These are phyloP conservation scores for Allygus modestus DNA, from an alignment of 2,888 invertebrate genomes.

Conservation along the genomic window DNA sequence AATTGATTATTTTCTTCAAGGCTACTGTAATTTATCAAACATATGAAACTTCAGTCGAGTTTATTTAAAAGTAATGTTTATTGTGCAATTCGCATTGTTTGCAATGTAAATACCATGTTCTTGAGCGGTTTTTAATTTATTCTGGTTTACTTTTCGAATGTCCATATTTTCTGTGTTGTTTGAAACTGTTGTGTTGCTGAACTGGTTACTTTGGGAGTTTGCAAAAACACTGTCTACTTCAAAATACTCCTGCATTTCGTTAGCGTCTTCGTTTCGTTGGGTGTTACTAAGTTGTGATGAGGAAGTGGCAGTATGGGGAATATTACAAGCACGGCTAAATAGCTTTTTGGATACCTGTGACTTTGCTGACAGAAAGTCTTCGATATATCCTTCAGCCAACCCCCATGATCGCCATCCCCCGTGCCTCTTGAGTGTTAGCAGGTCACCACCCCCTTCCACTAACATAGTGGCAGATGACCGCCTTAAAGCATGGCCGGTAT, in stretches of 20 bases:
- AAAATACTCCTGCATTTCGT: background rate
- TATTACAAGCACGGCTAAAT: background rate
- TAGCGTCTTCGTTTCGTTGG: background rate
- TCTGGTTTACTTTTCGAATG: background rate
- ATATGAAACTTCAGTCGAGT: background rate
- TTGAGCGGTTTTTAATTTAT: background rate
- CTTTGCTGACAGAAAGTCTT: background rate
- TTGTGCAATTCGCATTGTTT: background rate
- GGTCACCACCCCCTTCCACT: conserved; percentile 28
- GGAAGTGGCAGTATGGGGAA: background rate
- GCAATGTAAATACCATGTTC: background rate
- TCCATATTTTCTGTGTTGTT: background rate
- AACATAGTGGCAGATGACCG: conserved; percentile 32
- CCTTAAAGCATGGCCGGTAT: conserved; percentile 20
- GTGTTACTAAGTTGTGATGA: background rate
- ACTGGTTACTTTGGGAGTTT: background rate
- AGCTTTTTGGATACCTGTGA: background rate
- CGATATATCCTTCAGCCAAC: conserved; percentile 16
- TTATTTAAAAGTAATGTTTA: conserved; percentile 11
- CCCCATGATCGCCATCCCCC: conserved; percentile 16
- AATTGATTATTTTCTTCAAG: too few relatives aligned
- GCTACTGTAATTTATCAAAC: too few relatives aligned
- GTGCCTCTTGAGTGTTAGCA: conserved; percentile 25
- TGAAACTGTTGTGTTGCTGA: background rate
- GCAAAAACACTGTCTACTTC: background rate